These are phyloP conservation scores for Apus apus DNA, from an alignment of 2,113 vertebrate species.

Conservation along the genomic window DNA sequence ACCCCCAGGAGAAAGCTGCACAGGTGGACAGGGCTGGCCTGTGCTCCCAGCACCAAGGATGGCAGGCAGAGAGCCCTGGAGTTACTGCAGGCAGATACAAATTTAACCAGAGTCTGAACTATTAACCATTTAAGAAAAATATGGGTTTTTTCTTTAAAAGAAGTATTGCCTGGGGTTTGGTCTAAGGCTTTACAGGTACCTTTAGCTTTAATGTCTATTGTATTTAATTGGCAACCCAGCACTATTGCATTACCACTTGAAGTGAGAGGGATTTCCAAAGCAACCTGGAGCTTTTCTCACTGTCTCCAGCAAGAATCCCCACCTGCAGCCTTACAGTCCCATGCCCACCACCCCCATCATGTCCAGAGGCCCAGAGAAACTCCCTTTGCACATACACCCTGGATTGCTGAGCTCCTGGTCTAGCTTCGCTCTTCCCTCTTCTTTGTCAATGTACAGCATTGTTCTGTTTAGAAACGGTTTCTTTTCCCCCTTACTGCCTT, in stretches of 20 bases:
- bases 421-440: not conserved
- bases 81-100: not conserved
- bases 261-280: constrained; percentile 1
- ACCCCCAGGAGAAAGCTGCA: not conserved
- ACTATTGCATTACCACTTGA: not conserved
- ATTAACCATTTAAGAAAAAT: not conserved
- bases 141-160: not conserved
- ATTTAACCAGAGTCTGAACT: not conserved
- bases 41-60: not conserved
- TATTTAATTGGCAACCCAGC: not conserved
- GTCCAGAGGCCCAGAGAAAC: not conserved
- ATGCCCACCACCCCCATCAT: accelerated
- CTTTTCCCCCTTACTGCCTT: not conserved
- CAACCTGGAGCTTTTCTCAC: not conserved
- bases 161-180: not conserved
- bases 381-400: accelerated
- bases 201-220: not conserved
- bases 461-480: not conserved
- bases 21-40: not conserved
- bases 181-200: not conserved
- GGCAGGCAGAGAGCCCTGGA: accelerated
- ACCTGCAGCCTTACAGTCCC: not conserved
- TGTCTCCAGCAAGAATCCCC: not conserved
- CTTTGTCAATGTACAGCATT: not conserved
- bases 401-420: not conserved